Conservation (phyloP, 2,797 vertebrate genomes). For the Aselliscus stoliczkanus region DNA sequence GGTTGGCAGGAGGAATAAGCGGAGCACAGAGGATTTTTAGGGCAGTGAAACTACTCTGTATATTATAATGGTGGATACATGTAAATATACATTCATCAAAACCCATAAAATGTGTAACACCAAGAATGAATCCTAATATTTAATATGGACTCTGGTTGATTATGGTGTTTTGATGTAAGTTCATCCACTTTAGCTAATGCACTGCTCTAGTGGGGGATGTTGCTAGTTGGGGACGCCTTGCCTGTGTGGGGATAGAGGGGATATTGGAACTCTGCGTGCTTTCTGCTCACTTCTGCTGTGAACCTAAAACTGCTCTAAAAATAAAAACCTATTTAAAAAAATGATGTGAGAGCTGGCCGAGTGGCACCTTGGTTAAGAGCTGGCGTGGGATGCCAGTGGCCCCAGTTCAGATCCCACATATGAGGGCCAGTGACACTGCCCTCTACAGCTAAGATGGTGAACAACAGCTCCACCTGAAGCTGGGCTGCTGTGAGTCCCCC, state of each 20-base stretch:
- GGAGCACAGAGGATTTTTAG: background rate
- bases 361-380: too few species aligned
- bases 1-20: background rate
- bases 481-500: too few species aligned
- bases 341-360: too few species aligned
- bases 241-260: too few species aligned
- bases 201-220: background rate
- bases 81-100: background rate
- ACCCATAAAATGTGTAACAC: background rate
- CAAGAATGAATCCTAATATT: background rate
- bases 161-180: background rate
- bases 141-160: background rate
- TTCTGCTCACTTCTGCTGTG: background rate
- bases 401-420: too few species aligned
- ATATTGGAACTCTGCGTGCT: background rate
- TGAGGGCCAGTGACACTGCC: too few species aligned
- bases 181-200: background rate
- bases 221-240: background rate
- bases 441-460: too few species aligned
- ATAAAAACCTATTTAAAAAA: background rate
- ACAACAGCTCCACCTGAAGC: too few species aligned
- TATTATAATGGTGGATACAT: background rate
- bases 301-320: background rate
- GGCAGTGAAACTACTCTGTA: background rate
- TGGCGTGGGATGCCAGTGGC: too few species aligned